Evolutionary conservation across 2,797 vertebrate species (phyloP), one percentile per base, ranked within the genome.

Genomic region (Harpagifer antarcticus): DNA sequence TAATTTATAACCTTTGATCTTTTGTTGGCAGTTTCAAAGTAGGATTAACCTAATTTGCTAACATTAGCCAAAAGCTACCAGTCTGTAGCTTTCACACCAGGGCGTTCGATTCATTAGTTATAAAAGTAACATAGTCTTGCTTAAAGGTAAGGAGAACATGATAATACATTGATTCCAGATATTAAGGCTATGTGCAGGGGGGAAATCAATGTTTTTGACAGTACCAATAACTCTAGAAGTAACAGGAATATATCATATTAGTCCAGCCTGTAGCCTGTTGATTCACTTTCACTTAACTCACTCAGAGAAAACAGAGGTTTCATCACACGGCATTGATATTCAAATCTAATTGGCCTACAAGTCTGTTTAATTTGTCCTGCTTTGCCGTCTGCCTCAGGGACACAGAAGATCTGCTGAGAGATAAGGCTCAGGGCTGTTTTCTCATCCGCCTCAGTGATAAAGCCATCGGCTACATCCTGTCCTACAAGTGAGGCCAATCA

Each of bases 361-460:
- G 23, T 44, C 13, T 61, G 55, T 83, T 40, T 58, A 33, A 57
- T 10, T 33, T 37, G 12, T 68, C 45, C 19, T 65, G 63, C 63
- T 10, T 64, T 6, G 0, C 14, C 68, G 56, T 78, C 8, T 78
- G 60, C 86, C 43, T 44, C 91, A 97, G 96, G 85, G 92, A 97
- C 40, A 91, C 95, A 0, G 96, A 97, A 75, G 94, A 94, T 68
- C 91, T 95, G 0, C 83, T 97, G 74, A 78, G 78, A 84, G 93
- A 96, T 77, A 94, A 91, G 88, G 78, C 78, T n/a, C 58, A 91
- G 8, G 96, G 96, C 43, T 92, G 88, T 54, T 97, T 97, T 76
- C 94, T 97, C 73, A 94, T 97, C 57, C 92, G 96, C 68, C 93
- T 97, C 82, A 96, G 96, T 0, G 93, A 96, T 59, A 94, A 94